Evolutionary conservation across 2,888 invertebrate species (phyloP).

Genomic region (Agriotes lineatus): DNA sequence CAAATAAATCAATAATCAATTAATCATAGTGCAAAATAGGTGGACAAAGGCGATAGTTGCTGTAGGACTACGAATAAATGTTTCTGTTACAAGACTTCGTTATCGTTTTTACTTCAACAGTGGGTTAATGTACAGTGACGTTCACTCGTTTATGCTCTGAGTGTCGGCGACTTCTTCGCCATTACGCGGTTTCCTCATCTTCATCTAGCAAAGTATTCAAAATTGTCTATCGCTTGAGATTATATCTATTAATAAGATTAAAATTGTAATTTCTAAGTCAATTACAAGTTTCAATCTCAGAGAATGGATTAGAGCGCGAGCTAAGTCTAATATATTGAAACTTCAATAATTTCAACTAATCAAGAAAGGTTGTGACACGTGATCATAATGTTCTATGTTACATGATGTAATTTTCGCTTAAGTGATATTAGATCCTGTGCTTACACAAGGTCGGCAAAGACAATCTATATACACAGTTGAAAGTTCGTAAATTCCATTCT

Average conservation of each 20-base stretch:
- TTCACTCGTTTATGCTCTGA: conserved; percentile 37
- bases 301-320: conserved; percentile 36
- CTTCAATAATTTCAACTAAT: conserved; percentile 53
- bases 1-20: conserved; percentile 47
- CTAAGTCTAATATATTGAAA: conserved; percentile 38
- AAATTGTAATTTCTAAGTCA: conserved; percentile 48
- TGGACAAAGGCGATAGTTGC: conserved; percentile 42
- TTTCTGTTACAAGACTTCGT: conserved; percentile 35
- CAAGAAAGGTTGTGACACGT: conserved; percentile 63
- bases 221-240: conserved; percentile 40
- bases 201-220: conserved; percentile 36
- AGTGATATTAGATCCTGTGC: conserved; percentile 55
- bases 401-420: conserved; percentile 57
- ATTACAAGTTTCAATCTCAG: conserved; percentile 46
- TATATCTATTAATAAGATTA: conserved; percentile 39
- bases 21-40: conserved; percentile 44
- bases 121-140: conserved; percentile 40
- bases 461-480: conserved; percentile 50
- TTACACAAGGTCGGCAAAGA: conserved; percentile 55
- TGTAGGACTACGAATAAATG: conserved; percentile 38
- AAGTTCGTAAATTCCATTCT: conserved; percentile 43
- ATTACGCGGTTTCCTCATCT: conserved; percentile 33
- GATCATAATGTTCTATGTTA: conserved; percentile 50
- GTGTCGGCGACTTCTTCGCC: conserved; percentile 32
- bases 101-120: conserved; percentile 35